Conservation (phyloP, 2,888 invertebrate genomes). For the Drosophila buzzatii region DNA sequence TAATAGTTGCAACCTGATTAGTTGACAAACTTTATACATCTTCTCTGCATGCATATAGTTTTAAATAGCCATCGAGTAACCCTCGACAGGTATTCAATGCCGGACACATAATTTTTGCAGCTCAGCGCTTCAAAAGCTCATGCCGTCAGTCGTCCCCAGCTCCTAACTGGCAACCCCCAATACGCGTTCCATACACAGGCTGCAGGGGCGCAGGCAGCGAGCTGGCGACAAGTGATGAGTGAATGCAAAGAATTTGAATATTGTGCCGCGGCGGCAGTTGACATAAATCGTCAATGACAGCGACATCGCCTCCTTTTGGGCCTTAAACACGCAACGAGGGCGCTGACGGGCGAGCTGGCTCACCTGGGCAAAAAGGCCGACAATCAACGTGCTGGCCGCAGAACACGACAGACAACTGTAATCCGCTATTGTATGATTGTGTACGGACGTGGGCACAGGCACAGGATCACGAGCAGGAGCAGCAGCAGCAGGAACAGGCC, state of each 20-base stretch:
- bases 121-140: constrained; percentile 52
- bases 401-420: constrained; percentile 80
- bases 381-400: constrained; percentile 60
- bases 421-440: constrained; percentile 71
- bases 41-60: background rate
- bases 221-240: constrained; percentile 78
- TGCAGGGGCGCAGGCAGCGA: constrained; percentile 32
- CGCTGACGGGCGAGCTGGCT: constrained; percentile 4
- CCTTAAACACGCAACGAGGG: constrained; percentile 65
- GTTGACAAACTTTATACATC: background rate
- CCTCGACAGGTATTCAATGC: constrained; percentile 58
- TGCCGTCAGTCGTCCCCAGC: constrained; percentile 45
- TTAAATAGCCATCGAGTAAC: constrained; percentile 11
- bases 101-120: constrained; percentile 69
- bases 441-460: background rate
- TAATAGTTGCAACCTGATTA: too few relatives aligned
- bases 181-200: background rate
- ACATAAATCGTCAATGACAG: constrained; percentile 85
- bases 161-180: constrained; percentile 28
- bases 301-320: constrained; percentile 80
- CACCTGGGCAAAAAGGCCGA: constrained; percentile 52
- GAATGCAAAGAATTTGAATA: constrained; percentile 84
- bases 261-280: constrained; percentile 80
- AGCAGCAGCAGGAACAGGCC: background rate
- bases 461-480: constrained; percentile 25